These are phyloP conservation scores for Sitophilus oryzae DNA, from an alignment of 1,140 invertebrate species.

Conservation along the genomic window DNA sequence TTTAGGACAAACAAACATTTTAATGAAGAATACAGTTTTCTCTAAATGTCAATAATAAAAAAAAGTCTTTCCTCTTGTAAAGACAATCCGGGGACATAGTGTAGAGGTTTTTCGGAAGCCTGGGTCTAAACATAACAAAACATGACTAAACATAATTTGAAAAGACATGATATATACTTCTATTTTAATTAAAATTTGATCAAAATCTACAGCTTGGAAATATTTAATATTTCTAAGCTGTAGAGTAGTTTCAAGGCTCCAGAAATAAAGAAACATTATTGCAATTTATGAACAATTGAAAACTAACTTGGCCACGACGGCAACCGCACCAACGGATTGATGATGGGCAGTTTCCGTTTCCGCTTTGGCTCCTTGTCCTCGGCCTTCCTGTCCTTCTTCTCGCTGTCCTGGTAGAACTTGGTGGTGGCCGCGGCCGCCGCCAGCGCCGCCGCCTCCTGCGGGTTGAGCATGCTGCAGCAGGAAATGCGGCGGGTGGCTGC, in stretches of 20 bases:
- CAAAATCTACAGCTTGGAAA: too few relatives aligned
- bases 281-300: too few relatives aligned
- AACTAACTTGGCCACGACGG: conserved; percentile 82
- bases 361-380: conserved; percentile 41
- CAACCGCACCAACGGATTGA: conserved; percentile 78
- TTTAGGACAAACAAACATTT: too few relatives aligned
- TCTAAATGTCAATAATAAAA: too few relatives aligned
- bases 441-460: conserved; percentile 52
- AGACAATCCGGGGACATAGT: too few relatives aligned
- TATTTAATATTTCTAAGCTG: neutral
- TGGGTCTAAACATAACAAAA: too few relatives aligned
- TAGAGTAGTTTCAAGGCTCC: neutral
- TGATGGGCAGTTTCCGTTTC: conserved; percentile 71
- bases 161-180: too few relatives aligned
- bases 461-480: conserved; percentile 69
- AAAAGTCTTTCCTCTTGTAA: too few relatives aligned
- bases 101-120: too few relatives aligned
- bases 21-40: too few relatives aligned
- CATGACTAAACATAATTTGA: too few relatives aligned
- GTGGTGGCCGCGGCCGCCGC: conserved; percentile 52
- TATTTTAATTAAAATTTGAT: too few relatives aligned
- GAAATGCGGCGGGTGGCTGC: conserved; percentile 72
- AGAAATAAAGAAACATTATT: neutral
- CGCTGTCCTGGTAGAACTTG: conserved; percentile 35
- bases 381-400: conserved; percentile 31